Percentiles rank a stretch among this genome's conserved stretches.
Conservation (phyloP, 2,113 vertebrate species). For the Enhydra lutris region DNA sequence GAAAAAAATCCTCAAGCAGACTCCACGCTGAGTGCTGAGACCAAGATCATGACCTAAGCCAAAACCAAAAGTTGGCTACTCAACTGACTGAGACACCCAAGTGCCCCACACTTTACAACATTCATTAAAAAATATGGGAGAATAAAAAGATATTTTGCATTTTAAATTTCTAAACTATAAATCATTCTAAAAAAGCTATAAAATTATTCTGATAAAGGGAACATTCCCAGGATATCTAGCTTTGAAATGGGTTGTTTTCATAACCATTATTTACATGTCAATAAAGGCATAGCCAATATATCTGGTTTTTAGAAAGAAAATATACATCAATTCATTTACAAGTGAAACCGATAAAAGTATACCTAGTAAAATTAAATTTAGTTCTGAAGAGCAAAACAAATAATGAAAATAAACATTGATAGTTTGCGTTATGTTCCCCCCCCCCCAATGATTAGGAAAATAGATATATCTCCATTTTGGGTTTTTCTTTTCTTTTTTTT, state of each 20-base stretch:
- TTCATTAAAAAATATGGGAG: background rate
- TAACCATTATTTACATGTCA: background rate
- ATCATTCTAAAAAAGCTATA: background rate
- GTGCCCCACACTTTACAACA: background rate
- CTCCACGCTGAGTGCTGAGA: background rate
- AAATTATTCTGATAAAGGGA: constrained; percentile 21
- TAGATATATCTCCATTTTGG: background rate
- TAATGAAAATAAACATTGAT: background rate
- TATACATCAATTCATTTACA: background rate
- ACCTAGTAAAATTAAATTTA: background rate
- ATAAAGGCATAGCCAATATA: background rate
- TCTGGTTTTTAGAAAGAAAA: constrained; percentile 18
- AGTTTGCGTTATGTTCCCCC: background rate
- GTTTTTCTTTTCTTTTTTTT: too few relatives aligned
- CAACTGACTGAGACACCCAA: background rate
- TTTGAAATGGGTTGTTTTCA: background rate
- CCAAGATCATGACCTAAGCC: background rate
- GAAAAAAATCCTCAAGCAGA: background rate
- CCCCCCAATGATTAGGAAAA: background rate
- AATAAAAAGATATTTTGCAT: background rate
- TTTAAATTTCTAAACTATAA: constrained; percentile 20
- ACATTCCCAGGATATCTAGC: background rate
- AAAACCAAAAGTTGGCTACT: background rate
- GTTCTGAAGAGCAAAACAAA: background rate
- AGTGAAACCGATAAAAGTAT: background rate